Evolutionary conservation across 2,797 vertebrate genomes (phyloP).

Genomic region (Bucorvus abyssinicus): DNA sequence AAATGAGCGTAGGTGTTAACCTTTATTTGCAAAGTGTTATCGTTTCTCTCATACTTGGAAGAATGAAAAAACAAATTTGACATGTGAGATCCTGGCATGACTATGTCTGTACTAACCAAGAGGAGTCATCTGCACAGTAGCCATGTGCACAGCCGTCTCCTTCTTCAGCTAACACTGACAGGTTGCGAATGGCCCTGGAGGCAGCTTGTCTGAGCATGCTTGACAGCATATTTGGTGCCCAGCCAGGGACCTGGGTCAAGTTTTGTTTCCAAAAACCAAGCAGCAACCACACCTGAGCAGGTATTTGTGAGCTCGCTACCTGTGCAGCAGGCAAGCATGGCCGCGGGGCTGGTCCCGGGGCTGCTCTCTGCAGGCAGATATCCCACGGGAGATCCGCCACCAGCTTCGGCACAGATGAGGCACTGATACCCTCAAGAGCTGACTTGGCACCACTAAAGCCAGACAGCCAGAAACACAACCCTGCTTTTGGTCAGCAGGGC

Average conservation of each 20-base stretch:
- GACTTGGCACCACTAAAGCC: neutral
- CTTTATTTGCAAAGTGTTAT: neutral
- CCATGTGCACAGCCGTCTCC: neutral
- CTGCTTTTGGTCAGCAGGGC: neutral
- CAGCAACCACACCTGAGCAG: neutral
- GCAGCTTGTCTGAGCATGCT: slow-evolving; percentile 24
- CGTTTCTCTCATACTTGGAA: neutral
- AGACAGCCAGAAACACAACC: neutral
- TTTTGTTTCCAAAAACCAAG: neutral
- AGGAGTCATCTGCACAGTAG: neutral
- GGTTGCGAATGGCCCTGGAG: neutral
- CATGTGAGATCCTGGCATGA: neutral
- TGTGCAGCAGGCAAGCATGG: neutral
- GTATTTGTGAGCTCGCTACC: neutral
- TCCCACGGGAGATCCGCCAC: neutral
- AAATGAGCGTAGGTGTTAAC: neutral
- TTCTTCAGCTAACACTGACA: neutral
- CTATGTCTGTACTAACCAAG: neutral
- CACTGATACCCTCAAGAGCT: neutral
- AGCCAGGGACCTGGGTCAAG: neutral
- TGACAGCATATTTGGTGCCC: neutral
- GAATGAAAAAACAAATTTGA: neutral
- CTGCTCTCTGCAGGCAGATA: neutral
- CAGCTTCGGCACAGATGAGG: neutral
- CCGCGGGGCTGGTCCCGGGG: neutral